Evolutionary conservation across 2,113 vertebrate genomes (phyloP).

Genomic region (Passer domesticus): DNA sequence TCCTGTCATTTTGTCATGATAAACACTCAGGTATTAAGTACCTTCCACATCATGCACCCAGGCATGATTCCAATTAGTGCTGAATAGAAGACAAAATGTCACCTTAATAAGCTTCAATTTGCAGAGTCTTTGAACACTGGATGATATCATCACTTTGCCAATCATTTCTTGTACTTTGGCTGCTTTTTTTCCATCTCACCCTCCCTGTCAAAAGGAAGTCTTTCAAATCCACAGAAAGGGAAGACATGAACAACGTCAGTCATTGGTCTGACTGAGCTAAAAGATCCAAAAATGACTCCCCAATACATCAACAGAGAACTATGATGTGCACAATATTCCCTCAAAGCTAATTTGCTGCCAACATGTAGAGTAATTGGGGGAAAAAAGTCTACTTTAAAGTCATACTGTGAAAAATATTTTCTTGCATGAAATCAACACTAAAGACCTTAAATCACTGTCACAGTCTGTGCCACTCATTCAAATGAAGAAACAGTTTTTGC

Average conservation of each 20-base stretch:
- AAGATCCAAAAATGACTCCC: constrained; percentile 49
- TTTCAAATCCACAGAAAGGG: constrained; percentile 38
- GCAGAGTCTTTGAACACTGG: constrained; percentile 78
- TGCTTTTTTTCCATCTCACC: constrained; percentile 48
- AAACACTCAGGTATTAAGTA: constrained; percentile 61
- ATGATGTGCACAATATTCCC: constrained; percentile 10
- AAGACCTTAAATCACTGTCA: constrained; percentile 53
- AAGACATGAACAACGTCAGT: constrained; percentile 44
- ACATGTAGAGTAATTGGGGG: constrained; percentile 25
- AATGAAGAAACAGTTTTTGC: background rate
- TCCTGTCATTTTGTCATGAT: constrained; percentile 67
- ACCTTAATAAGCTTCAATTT: constrained; percentile 71
- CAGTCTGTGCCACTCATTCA: background rate
- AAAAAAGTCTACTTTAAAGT: constrained; percentile 50
- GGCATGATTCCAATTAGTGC: constrained; percentile 73
- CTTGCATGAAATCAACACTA: background rate
- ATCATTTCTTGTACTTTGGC: constrained; percentile 67
- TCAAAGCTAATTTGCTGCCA: constrained; percentile 69
- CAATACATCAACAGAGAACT: constrained; percentile 34
- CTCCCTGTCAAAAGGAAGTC: constrained; percentile 57
- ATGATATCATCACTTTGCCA: constrained; percentile 81
- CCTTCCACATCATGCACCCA: constrained; percentile 50
- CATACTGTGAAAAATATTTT: constrained; percentile 48
- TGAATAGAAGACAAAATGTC: constrained; percentile 68
- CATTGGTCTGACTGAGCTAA: constrained; percentile 37